phyloP scores from a whole-genome alignment of 2,888 invertebrate genomes.

The Cryptocephalus moraei region DNA sequence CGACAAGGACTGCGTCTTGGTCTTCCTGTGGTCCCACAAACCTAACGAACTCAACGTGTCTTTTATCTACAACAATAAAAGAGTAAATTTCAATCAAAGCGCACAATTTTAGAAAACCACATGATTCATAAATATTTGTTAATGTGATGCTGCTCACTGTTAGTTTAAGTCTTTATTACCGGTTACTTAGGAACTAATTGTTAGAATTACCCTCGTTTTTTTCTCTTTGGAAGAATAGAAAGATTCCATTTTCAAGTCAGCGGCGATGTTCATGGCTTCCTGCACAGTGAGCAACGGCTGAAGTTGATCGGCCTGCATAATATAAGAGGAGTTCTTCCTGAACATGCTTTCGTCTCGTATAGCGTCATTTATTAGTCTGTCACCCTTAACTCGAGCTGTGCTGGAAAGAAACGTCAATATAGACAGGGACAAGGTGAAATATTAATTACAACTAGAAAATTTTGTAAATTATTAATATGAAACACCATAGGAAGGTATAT shows the following conservation, averaged over 20 bases:
- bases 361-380: conserved; percentile 61
- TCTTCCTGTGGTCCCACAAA: conserved; percentile 54
- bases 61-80: conserved; percentile 50
- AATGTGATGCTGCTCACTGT: too few species aligned
- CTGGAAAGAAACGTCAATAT: conserved; percentile 27
- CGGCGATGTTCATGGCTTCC: conserved; percentile 79
- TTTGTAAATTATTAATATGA: too few species aligned
- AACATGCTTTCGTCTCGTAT: conserved; percentile 56
- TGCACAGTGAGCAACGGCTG: conserved; percentile 74
- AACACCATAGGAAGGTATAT: too few species aligned
- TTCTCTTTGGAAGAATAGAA: conserved; percentile 53
- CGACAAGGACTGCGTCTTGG: conserved; percentile 62
- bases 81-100: conserved; percentile 2
- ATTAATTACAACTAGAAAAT: too few species aligned
- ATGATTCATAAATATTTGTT: too few species aligned
- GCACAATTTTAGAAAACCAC: neutral
- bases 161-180: too few species aligned
- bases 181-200: neutral
- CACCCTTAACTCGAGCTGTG: conserved; percentile 48
- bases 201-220: conserved; percentile 49
- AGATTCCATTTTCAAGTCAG: conserved; percentile 72
- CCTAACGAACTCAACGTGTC: conserved; percentile 71
- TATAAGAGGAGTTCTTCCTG: conserved; percentile 72
- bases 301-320: conserved; percentile 78
- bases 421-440: too few species aligned